Base-by-base conservation (phyloP, 2,888 invertebrate species). In the Cryptocephalus moraei region DNA sequence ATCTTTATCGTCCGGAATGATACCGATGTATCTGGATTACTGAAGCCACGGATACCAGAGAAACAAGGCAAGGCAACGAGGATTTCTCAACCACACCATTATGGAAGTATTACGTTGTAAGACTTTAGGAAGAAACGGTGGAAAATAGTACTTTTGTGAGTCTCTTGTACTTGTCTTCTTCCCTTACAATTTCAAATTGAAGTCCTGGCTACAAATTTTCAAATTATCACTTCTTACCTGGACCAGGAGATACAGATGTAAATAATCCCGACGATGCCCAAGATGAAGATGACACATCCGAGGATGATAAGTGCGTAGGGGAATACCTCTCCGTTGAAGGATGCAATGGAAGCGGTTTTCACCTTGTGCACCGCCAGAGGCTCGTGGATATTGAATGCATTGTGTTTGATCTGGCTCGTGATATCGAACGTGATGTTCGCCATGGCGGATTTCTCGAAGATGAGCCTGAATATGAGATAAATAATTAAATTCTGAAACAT, bases 201-300 rank as follows among this genome's bases (percentile, higher is more conserved):
- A 4, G 22, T 22, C 22, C 22, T 4, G 22, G 22, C 6, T 22
- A 22, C 6, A 22, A n/a, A 43, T 40, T 45, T 14, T 14, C 40
- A 13, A 22, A 6, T 22, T 22, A 6, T 22, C n/a, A n/a, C 9
- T 34, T 65, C 72, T 73, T 68, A 91, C 90, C 87, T 87, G 46
- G 91, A 89, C 91, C 93, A 94, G 1, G 92, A 92, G 45, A 92
- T 84, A 68, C 93, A 91, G 50, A 94, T 91, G 65, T 94, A 93
- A 44, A 92, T 82, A 42, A 94, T 92, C 8, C 92, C 94, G 44
- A 89, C 85, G 9, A 87, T 77, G 8, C 91, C 91, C 8, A 92
- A 79, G 1, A 94, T 79, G 36, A 93, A 79, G 50, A 94, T 93
- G n/a, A 94, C 81, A 46, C 86, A 84, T 0, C 91, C 93, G 1